Percentiles rank a stretch among this genome's conserved stretches.
Evolutionary conservation across 2,797 vertebrate genomes (phyloP).

Genomic region (Cyclopterus lumpus): DNA sequence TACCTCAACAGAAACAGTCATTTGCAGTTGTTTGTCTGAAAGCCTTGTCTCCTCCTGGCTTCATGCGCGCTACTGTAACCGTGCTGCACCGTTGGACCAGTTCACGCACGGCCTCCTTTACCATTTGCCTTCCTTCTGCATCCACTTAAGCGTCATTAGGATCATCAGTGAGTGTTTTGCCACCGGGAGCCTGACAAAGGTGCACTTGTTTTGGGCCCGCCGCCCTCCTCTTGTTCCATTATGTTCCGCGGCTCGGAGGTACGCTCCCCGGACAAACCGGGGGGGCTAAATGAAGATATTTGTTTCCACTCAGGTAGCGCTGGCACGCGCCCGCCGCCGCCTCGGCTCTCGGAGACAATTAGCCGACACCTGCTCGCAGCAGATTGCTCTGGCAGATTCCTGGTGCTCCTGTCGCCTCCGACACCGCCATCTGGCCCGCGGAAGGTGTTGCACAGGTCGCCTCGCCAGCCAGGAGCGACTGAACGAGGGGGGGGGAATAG

Average conservation of each 20-base stretch:
- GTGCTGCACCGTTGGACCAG: background rate
- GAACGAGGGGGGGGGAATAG: slow-evolving; percentile 42
- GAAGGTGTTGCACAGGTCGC: slow-evolving; percentile 93
- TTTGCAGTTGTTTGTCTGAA: background rate
- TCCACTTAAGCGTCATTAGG: slow-evolving; percentile 38
- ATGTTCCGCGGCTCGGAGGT: slow-evolving; percentile 54
- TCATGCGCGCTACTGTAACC: background rate
- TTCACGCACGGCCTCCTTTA: background rate
- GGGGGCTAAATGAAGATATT: slow-evolving; percentile 86
- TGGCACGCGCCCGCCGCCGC: slow-evolving; percentile 81
- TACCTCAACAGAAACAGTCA: background rate
- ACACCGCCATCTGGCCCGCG: slow-evolving; percentile 91
- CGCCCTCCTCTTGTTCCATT: slow-evolving; percentile 55
- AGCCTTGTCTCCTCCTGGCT: background rate
- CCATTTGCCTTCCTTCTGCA: slow-evolving; percentile 6
- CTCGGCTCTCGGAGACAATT: slow-evolving; percentile 92
- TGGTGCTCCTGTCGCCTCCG: slow-evolving; percentile 87
- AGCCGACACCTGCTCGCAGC: slow-evolving; percentile 92
- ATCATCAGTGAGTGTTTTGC: slow-evolving; percentile 48
- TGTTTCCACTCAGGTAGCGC: slow-evolving; percentile 87
- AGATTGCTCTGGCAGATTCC: slow-evolving; percentile 95
- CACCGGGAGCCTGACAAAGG: slow-evolving; percentile 65
- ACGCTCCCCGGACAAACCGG: slow-evolving; percentile 69
- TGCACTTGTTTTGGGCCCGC: slow-evolving; percentile 56
- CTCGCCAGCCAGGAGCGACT: slow-evolving; percentile 75